Evolutionary conservation across 2,113 vertebrate species (phyloP).

Genomic region (Perognathus longimembris): DNA sequence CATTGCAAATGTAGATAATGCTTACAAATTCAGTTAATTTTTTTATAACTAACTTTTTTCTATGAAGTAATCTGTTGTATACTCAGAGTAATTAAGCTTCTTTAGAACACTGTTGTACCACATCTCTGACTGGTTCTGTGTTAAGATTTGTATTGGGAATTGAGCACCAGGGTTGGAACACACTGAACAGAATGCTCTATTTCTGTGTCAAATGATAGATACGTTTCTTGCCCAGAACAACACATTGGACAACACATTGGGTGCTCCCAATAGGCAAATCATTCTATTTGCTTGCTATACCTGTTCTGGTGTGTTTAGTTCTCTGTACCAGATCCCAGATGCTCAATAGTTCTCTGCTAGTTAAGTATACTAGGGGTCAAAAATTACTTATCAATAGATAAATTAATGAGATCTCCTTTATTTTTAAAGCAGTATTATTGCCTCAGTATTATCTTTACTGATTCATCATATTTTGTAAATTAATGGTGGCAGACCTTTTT

Average conservation of each 20-base stretch:
- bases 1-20: background rate
- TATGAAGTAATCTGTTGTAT: background rate
- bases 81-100: slow-evolving; percentile 60
- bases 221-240: slow-evolving; percentile 66
- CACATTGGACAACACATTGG: slow-evolving; percentile 56
- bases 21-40: background rate
- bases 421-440: background rate
- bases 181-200: slow-evolving; percentile 62
- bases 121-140: slow-evolving; percentile 47
- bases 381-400: slow-evolving; percentile 40
- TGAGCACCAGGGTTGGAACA: slow-evolving; percentile 61
- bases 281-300: slow-evolving; percentile 66
- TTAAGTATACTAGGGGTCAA: slow-evolving; percentile 45
- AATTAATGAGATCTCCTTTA: background rate
- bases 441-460: background rate
- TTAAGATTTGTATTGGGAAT: slow-evolving; percentile 61
- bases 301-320: slow-evolving; percentile 56
- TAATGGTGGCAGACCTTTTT: background rate
- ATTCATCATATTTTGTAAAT: background rate
- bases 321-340: background rate
- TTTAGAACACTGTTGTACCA: background rate
- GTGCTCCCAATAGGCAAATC: slow-evolving; percentile 51
- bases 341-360: slow-evolving; percentile 22
- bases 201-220: slow-evolving; percentile 71
- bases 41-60: background rate